Evolutionary conservation across 2,113 vertebrate species (phyloP).

Genomic region (Scopus umbretta): DNA sequence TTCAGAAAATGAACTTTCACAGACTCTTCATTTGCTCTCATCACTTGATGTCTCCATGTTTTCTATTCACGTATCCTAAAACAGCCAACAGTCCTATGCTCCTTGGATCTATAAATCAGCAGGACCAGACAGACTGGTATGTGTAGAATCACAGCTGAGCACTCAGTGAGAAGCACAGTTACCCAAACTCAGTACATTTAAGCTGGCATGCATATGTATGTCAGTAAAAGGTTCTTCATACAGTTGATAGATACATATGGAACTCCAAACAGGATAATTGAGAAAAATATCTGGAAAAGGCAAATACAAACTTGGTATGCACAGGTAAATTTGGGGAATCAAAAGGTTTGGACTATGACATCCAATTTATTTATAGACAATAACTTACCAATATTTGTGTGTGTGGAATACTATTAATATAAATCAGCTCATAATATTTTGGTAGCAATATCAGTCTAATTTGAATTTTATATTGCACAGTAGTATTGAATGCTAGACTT

Average conservation of each 20-base stretch:
- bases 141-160: not conserved
- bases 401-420: constrained; percentile 18
- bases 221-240: not conserved
- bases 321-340: not conserved
- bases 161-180: rapidly evolving
- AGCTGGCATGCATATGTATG: no score
- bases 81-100: not conserved
- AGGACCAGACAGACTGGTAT: no score
- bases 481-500: constrained; percentile 26
- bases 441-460: not conserved
- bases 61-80: not conserved
- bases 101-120: not conserved
- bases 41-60: not conserved
- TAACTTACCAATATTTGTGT: not conserved
- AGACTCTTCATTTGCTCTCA: not conserved
- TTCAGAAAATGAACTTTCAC: not conserved
- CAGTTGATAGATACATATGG: no score
- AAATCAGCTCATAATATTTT: constrained; percentile 41
- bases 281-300: not conserved
- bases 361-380: constrained; percentile 6
- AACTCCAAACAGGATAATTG: not conserved
- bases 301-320: not conserved
- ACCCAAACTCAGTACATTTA: not conserved
- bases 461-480: constrained; percentile 49
- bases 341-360: not conserved